Evolutionary conservation across 2,888 invertebrate genomes (phyloP).

Genomic region (Athrips mouffetella): DNA sequence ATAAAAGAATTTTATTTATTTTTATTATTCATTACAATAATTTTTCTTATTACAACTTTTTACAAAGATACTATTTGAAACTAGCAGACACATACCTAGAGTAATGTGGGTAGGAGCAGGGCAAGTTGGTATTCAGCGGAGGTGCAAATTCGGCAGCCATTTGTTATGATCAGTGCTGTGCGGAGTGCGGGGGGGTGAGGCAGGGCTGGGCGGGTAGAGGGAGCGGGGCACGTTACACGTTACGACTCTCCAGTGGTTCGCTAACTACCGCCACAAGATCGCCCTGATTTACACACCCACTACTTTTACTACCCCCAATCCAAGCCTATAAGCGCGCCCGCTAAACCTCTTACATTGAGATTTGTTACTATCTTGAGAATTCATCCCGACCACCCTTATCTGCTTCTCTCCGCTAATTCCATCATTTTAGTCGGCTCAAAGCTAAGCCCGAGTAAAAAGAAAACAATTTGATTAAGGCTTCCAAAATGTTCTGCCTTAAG

Average conservation of each 20-base stretch:
- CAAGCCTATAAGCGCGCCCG: constrained; percentile 27
- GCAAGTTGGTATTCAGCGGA: constrained; percentile 7
- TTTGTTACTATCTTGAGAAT: constrained; percentile 6
- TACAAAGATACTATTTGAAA: no score
- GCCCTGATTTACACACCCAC: constrained; percentile 44
- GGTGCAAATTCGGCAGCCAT: constrained; percentile 45
- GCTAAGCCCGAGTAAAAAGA: no score
- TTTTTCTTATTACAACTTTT: no score
- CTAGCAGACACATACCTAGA: no score
- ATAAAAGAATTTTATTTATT: no score
- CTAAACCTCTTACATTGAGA: constrained; percentile 39
- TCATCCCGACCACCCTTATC: constrained; percentile 2
- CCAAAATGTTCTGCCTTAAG: no score
- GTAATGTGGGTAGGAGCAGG: no score
- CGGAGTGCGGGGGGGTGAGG: constrained; percentile 33
- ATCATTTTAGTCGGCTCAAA: no score
- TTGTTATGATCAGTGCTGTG: constrained; percentile 55
- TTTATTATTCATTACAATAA: no score
- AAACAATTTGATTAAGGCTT: no score
- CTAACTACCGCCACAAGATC: constrained; percentile 49
- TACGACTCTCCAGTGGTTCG: constrained; percentile 53
- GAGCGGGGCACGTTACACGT: no score
- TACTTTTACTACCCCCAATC: constrained; percentile 37
- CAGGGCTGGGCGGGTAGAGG: constrained; percentile 12
- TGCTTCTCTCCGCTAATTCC: background rate